Percentiles rank a stretch among this genome's conserved stretches.
phyloP scores from a whole-genome alignment of 2,113 vertebrate species.

The Polypterus senegalus region DNA sequence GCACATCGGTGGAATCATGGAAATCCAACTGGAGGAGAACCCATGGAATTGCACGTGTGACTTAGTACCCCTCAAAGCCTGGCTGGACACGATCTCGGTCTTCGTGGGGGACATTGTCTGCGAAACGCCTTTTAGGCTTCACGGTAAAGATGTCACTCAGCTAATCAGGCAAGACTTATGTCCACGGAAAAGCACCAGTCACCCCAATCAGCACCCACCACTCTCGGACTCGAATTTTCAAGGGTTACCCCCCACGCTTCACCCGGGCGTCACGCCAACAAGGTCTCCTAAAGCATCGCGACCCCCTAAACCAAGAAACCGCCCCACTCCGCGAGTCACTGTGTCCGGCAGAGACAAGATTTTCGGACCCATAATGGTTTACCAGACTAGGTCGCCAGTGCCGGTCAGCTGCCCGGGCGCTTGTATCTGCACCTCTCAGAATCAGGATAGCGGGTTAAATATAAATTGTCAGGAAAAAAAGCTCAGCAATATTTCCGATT shows the following conservation, averaged over 20 bases:
- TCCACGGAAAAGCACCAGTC: constrained; percentile 68
- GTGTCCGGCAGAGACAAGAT: constrained; percentile 77
- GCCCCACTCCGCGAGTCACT: constrained; percentile 79
- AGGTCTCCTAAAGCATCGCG: constrained; percentile 77
- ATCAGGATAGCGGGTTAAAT: constrained; percentile 83
- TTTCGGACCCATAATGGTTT: constrained; percentile 96
- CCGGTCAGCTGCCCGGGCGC: constrained; percentile 77
- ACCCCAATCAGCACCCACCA: constrained; percentile 56
- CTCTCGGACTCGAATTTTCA: constrained; percentile 65
- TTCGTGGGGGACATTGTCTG: constrained; percentile 94
- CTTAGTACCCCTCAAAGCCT: constrained; percentile 84
- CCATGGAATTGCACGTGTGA: constrained; percentile 98
- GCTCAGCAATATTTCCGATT: constrained; percentile 80
- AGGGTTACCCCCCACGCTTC: constrained; percentile 59
- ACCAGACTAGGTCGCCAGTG: constrained; percentile 87
- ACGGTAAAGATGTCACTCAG: constrained; percentile 90
- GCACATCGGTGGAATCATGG: constrained; percentile 95
- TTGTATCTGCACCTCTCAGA: constrained; percentile 85
- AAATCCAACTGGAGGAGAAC: constrained; percentile 96
- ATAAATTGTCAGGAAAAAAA: constrained; percentile 94
- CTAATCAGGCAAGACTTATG: constrained; percentile 92
- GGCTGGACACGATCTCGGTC: constrained; percentile 92
- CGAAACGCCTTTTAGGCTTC: constrained; percentile 86
- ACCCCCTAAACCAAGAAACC: constrained; percentile 80
- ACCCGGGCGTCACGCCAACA: constrained; percentile 67